Conservation (phyloP, 2,113 vertebrate genomes). For the Xiphias gladius region DNA sequence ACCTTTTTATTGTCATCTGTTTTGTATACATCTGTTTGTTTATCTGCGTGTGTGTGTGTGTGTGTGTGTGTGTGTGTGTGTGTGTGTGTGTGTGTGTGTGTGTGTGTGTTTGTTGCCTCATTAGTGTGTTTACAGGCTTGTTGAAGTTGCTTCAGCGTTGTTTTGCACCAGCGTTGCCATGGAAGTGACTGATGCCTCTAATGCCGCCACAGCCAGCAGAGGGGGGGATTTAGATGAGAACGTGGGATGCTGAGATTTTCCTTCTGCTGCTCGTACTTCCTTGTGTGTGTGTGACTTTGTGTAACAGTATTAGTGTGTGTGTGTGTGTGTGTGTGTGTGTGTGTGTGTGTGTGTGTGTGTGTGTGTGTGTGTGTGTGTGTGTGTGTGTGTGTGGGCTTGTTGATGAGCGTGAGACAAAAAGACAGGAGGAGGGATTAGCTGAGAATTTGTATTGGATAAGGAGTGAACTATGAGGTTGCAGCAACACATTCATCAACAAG, state of each 20-base stretch:
- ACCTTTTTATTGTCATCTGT: background rate
- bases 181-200: slow-evolving; percentile 63
- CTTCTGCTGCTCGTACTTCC: slow-evolving; percentile 26
- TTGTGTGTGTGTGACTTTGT: background rate
- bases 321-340: background rate
- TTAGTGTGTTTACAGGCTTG: slow-evolving; percentile 44
- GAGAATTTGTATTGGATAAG: slow-evolving; percentile 14
- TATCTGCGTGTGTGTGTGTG: background rate
- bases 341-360: too few relatives aligned
- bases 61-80: too few relatives aligned
- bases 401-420: background rate
- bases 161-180: slow-evolving; percentile 67
- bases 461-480: slow-evolving; percentile 51
- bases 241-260: slow-evolving; percentile 61
- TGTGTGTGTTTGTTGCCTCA: background rate
- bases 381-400: background rate
- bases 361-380: background rate
- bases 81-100: background rate
- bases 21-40: background rate
- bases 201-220: slow-evolving; percentile 38
- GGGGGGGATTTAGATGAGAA: slow-evolving; percentile 52
- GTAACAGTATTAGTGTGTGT: too few relatives aligned
- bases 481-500: slow-evolving; percentile 36
- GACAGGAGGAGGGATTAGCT: background rate
- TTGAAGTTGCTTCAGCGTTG: slow-evolving; percentile 56